Evolutionary conservation across 1,140 invertebrate species (phyloP), one percentile per base, ranked within the genome.

Genomic region (Chymomyza costata): DNA sequence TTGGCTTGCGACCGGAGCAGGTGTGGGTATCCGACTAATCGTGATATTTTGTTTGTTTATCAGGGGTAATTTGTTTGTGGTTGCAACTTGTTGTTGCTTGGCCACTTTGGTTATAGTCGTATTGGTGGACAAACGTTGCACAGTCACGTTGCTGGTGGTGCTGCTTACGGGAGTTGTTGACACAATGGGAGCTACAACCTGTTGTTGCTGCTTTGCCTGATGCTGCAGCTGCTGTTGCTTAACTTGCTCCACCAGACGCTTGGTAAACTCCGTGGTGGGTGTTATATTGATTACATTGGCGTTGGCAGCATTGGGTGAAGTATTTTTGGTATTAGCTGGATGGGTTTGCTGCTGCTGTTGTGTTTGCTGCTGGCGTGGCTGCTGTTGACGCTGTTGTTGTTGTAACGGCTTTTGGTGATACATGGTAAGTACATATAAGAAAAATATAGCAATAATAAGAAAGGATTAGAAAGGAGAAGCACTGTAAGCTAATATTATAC

Each of bases 31-130:
- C 17, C 82, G 56, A 54, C 83, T 84, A 31, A 85, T 84, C 10
- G 80, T 84, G 19, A 84, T 69, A 52, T 83, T 83, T 30, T 82
- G 76, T 21, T 84, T 84, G 18, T 80, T 80, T 1, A 81, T 32
- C 21, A 82, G 18, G 1, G 83, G 81, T 25, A 83, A 40, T 41
- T 85, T 80, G 13, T 50, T 40, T 17, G 31, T 21, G 1, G 40
- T 11, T 1, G 35, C 21, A 2, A 47, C 5, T 10, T 57, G 47
- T 38, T 60, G 65, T 13, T 39, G 34, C 49, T 65, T 73, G 14
- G 58, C 34, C 19, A 80, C 32, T 15, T 71, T 82, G 0, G 71
- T 80, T 1, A 82, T 78, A 5, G 70, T 82, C 32, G 78, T 66
- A 14, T 65, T 74, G 3, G 63, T 74, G 18, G 68, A 80, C 2